phyloP scores from a whole-genome alignment of 2,113 vertebrate species.

The Lamprologus speciosus region DNA sequence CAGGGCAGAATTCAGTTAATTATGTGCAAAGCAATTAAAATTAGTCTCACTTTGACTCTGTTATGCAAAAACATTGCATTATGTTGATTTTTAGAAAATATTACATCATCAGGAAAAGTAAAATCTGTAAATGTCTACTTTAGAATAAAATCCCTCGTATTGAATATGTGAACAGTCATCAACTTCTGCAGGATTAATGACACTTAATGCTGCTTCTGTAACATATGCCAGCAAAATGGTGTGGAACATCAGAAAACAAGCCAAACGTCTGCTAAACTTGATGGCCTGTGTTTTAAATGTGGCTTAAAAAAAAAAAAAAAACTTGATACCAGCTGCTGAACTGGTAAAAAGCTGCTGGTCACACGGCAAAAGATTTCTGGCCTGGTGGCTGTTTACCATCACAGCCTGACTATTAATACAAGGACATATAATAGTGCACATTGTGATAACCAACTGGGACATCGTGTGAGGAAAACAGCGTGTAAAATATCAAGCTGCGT shows the following conservation, averaged over 20 bases:
- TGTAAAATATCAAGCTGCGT: background rate
- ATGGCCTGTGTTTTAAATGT: background rate
- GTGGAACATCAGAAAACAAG: background rate
- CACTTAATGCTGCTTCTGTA: background rate
- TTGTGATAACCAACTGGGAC: background rate
- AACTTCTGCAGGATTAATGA: background rate
- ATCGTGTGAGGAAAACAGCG: background rate
- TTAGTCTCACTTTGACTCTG: background rate
- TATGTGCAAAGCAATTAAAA: background rate
- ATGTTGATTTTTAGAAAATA: background rate
- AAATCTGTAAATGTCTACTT: background rate
- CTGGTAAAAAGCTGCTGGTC: background rate
- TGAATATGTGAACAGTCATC: background rate
- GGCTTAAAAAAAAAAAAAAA: background rate
- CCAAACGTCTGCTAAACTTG: rapidly evolving
- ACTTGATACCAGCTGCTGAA: background rate
- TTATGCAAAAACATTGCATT: background rate
- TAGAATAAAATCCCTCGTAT: background rate
- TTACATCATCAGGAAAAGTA: background rate
- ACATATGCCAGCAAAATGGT: background rate
- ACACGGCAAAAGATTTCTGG: background rate
- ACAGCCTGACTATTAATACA: background rate
- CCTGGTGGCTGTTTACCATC: background rate
- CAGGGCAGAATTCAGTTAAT: background rate
- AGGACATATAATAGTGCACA: background rate